These are phyloP conservation scores for Microplitis demolitor DNA, from an alignment of 1,140 invertebrate species.

Conservation along the genomic window DNA sequence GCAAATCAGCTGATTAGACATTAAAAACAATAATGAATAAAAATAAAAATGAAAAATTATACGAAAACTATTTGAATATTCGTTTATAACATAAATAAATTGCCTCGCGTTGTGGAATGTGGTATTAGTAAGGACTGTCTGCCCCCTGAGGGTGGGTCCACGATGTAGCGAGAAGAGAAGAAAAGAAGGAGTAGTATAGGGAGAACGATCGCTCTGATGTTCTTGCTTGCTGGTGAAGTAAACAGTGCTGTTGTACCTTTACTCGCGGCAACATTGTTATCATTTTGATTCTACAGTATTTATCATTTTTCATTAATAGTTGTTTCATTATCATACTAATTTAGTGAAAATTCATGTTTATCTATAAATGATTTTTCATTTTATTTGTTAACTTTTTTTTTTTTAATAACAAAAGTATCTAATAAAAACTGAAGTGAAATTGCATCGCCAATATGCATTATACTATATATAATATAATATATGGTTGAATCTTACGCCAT, in stretches of 20 bases:
- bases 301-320: neutral
- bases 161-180: constrained; percentile 1
- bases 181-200: constrained; percentile 24
- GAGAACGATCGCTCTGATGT: constrained; percentile 35
- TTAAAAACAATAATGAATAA: neutral
- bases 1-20: too few species aligned
- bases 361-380: neutral
- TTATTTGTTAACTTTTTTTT: neutral
- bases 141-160: constrained; percentile 19
- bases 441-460: neutral
- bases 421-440: too few species aligned
- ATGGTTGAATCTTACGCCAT: constrained; percentile 12
- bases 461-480: neutral
- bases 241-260: constrained; percentile 8
- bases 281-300: neutral
- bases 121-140: constrained; percentile 23
- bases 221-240: constrained; percentile 5
- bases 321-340: neutral
- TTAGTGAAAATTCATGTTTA: neutral
- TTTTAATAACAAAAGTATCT: too few species aligned
- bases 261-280: neutral
- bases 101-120: constrained; percentile 24
- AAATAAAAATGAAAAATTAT: neutral
- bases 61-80: neutral
- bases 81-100: constrained; percentile 14